Percentiles rank a stretch among this genome's conserved stretches.
Evolutionary conservation across 2,888 invertebrate species (phyloP).

Genomic region (Papilio protenor): DNA sequence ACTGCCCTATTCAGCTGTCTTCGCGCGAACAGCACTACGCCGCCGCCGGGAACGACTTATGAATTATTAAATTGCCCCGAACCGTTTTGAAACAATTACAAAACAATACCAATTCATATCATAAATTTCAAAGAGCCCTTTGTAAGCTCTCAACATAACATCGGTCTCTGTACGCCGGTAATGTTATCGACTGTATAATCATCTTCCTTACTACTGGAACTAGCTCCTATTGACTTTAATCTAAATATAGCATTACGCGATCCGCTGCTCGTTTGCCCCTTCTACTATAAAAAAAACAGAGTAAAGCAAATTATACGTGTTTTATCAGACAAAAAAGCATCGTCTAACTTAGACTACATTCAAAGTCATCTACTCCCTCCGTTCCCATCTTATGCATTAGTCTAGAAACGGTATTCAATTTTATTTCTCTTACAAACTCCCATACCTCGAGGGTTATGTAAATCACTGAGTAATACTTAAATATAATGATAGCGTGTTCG

Average conservation of each 20-base stretch:
- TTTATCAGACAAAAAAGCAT: not conserved
- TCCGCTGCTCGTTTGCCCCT: too few species aligned
- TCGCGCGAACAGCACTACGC: conserved; percentile 68
- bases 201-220: conserved; percentile 32
- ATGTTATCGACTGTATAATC: conserved; percentile 51
- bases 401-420: conserved; percentile 1
- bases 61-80: conserved; percentile 78
- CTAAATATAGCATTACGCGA: not conserved
- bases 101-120: conserved; percentile 79
- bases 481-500: conserved; percentile 26
- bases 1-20: conserved; percentile 82
- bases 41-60: conserved; percentile 78
- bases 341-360: not conserved
- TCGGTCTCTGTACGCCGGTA: conserved; percentile 49
- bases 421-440: not conserved
- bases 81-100: conserved; percentile 79
- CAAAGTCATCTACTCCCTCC: not conserved
- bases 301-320: not conserved
- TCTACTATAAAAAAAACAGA: not conserved
- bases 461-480: conserved; percentile 31
- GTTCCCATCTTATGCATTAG: not conserved
- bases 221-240: conserved; percentile 5
- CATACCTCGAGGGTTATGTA: conserved; percentile 25
- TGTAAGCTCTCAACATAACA: conserved; percentile 64
- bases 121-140: conserved; percentile 74